Evolutionary conservation across 1,140 invertebrate genomes (phyloP).

Genomic region (Sitobion miscanthi): DNA sequence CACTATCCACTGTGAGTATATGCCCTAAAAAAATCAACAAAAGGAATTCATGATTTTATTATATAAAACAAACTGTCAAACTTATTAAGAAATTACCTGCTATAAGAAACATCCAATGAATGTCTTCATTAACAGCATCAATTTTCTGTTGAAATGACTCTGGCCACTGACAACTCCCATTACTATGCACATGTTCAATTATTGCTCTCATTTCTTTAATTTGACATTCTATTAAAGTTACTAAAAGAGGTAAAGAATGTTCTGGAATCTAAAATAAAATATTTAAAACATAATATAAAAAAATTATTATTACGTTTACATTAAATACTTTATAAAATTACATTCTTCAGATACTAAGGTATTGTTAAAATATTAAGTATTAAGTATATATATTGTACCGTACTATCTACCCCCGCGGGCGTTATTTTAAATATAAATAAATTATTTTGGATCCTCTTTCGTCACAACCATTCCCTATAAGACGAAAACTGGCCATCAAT

Average conservation of each 20-base stretch:
- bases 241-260: constrained; percentile 68
- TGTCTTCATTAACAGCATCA: constrained; percentile 78
- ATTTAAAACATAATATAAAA: neutral
- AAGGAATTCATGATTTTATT: neutral
- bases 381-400: too few species aligned
- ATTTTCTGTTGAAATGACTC: constrained; percentile 61
- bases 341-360: neutral
- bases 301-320: neutral
- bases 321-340: neutral
- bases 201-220: constrained; percentile 65
- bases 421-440: too few species aligned
- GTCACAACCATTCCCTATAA: neutral
- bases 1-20: constrained; percentile 73
- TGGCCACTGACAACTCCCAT: constrained; percentile 29
- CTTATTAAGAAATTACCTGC: constrained; percentile 66
- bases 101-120: constrained; percentile 87
- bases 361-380: neutral
- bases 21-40: constrained; percentile 64
- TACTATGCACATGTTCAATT: constrained; percentile 62
- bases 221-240: constrained; percentile 71
- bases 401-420: too few species aligned
- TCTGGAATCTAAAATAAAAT: constrained; percentile 63
- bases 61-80: neutral
- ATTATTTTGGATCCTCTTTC: neutral
- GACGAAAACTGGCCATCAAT: neutral